Evolutionary conservation across 2,113 vertebrate genomes (phyloP).

Genomic region (Megaceryle torquata): DNA sequence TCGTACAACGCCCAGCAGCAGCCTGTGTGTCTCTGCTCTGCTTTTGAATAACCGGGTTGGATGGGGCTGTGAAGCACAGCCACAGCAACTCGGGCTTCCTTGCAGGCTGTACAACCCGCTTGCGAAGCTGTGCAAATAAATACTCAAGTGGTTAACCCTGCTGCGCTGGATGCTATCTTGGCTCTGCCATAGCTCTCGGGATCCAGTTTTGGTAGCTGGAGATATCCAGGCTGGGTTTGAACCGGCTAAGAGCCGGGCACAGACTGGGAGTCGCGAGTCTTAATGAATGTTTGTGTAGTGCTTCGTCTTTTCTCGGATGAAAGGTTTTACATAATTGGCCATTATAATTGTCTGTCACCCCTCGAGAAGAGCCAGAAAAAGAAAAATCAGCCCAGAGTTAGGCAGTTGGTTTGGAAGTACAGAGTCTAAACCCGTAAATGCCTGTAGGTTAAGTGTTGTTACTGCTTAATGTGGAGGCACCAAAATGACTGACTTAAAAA

Average conservation of each 20-base stretch:
- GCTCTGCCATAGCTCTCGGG: neutral
- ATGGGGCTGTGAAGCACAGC: neutral
- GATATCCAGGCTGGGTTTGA: neutral
- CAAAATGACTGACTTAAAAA: neutral
- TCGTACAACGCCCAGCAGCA: neutral
- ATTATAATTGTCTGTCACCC: constrained; percentile 38
- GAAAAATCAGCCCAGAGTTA: neutral
- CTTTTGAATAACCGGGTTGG: neutral
- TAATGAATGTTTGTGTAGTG: constrained; percentile 2
- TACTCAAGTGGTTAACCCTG: neutral
- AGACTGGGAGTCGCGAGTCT: neutral
- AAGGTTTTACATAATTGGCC: constrained; percentile 47
- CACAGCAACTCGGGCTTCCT: neutral
- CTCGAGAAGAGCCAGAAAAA: neutral
- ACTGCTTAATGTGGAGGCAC: neutral
- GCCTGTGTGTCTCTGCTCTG: neutral
- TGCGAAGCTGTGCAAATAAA: neutral
- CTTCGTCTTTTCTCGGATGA: constrained; percentile 33
- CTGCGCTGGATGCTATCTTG: neutral
- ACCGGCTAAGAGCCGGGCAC: neutral
- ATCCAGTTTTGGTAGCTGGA: neutral
- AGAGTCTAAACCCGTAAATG: neutral
- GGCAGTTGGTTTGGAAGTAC: neutral
- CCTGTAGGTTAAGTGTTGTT: neutral
- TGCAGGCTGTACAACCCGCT: neutral